Base-by-base conservation (phyloP, 2,797 vertebrate species). In the Coranthus polyacanthus region DNA sequence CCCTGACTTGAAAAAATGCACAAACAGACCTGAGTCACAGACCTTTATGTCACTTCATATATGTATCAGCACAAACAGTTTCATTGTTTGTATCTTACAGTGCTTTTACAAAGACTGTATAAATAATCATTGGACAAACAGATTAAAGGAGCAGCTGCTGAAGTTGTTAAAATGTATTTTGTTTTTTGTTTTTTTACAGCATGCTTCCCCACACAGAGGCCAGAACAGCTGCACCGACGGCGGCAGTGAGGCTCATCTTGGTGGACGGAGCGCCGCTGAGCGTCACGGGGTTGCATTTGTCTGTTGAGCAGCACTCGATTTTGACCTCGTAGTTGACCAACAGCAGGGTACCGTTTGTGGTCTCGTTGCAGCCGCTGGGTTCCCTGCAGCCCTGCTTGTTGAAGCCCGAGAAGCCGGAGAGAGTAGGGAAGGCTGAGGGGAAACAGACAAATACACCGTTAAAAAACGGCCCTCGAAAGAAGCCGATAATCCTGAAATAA, bases 201-300 rank as follows among this genome's bases (percentile, higher is more conserved):
- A 82, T 3, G 75, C 77, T 87, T 36, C 80, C 76, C 73, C 52
- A 83, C 43, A 72, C 0, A 0, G 80, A 87, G 7, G 86, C 86
- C 60, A 92, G 26, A 22, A 75, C 1, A 3, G 88, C 86, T 0
- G 42, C 82, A 2, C 65, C 49, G 0, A 86, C 0, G 5, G 51
- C 58, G 0, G 67, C 66, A 0, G 75, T 69, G 18, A 92, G 13
- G 46, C 83, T 85, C 68, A 84, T 79, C 78, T 70, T 82, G 55
- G 61, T 12, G 17, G 83, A 42, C 0, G 88, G 41, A 17, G 87
- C 86, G 0, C 68, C 62, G 15, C 1, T 76, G 17, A 43, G 0
- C 1, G 0, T 0, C 18, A 61, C 0, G 0, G 88, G 54, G 82
- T 92, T 92, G 81, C 92, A 93, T 0, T 20, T 63, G 73, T 91